Conservation (phyloP, 1,140 invertebrate genomes). For the Diachasma alloeum region DNA sequence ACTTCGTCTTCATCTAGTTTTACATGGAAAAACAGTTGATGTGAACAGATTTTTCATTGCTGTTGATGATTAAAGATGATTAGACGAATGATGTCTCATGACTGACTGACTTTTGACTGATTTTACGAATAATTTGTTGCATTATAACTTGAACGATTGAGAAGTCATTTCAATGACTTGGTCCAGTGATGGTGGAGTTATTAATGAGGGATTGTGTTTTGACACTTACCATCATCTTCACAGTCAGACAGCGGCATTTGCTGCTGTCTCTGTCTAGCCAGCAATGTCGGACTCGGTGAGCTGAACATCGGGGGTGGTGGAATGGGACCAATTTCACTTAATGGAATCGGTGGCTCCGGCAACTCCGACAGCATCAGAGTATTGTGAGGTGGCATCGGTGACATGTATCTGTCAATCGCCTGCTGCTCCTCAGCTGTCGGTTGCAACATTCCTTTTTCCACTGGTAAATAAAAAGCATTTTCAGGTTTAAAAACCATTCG, state of each 20-base stretch:
- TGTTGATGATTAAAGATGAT: too few species aligned
- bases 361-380: constrained; percentile 80
- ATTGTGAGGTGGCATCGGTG: constrained; percentile 56
- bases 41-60: too few species aligned
- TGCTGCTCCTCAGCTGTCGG: constrained; percentile 64
- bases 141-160: too few species aligned
- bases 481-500: neutral
- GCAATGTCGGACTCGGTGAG: constrained; percentile 81
- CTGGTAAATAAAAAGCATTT: constrained; percentile 43
- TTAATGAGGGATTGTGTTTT: too few species aligned
- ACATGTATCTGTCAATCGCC: constrained; percentile 58
- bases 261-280: constrained; percentile 66
- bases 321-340: constrained; percentile 93
- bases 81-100: too few species aligned
- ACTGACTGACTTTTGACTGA: too few species aligned
- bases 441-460: constrained; percentile 66
- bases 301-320: constrained; percentile 96
- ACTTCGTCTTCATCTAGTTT: constrained; percentile 65
- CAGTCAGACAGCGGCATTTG: constrained; percentile 66
- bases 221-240: constrained; percentile 72
- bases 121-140: too few species aligned
- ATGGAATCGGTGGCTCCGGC: constrained; percentile 88
- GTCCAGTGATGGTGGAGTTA: neutral
- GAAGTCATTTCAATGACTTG: too few species aligned
- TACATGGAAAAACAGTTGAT: neutral